Percentiles rank a stretch among this genome's conserved stretches.
phyloP scores from a whole-genome alignment of 2,113 vertebrate species.

The Brachirus orientalis region DNA sequence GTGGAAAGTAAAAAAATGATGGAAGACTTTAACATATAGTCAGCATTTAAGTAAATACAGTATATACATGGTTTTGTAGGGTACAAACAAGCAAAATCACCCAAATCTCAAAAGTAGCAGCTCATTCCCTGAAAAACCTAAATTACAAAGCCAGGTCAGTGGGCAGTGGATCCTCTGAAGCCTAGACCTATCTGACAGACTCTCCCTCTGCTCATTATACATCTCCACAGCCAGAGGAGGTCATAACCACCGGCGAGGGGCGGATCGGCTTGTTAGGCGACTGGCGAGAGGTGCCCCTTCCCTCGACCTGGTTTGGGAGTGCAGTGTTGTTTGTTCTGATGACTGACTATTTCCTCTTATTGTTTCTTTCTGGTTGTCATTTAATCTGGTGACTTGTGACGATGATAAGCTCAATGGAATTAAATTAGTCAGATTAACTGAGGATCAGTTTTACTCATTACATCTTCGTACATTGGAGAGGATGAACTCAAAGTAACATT shows the following conservation, averaged over 20 bases:
- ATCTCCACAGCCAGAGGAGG: slow-evolving; percentile 84
- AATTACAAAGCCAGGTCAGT: background rate
- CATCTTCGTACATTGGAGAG: no score
- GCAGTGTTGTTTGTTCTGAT: slow-evolving; percentile 71
- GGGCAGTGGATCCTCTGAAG: slow-evolving; percentile 18
- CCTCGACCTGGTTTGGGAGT: slow-evolving; percentile 53
- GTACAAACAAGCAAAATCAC: background rate
- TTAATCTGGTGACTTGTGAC: background rate
- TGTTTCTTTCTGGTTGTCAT: slow-evolving; percentile 19
- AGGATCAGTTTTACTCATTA: no score
- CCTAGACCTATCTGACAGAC: slow-evolving; percentile 19
- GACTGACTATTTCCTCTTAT: slow-evolving; percentile 21
- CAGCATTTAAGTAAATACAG: background rate
- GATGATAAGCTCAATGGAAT: no score
- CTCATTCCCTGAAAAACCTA: background rate
- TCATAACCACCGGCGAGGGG: slow-evolving; percentile 78
- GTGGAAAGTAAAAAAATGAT: background rate
- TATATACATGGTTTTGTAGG: no score
- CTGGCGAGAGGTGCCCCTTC: slow-evolving; percentile 84
- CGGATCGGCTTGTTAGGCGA: slow-evolving; percentile 88
- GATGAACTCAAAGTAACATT: no score
- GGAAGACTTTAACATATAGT: slow-evolving; percentile 12
- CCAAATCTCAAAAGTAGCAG: background rate
- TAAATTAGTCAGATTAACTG: no score
- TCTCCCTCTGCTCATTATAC: slow-evolving; percentile 30